Evolutionary conservation across 2,888 invertebrate genomes (phyloP), one percentile per base, ranked within the genome.

Genomic region (Bellardia pandia): DNA sequence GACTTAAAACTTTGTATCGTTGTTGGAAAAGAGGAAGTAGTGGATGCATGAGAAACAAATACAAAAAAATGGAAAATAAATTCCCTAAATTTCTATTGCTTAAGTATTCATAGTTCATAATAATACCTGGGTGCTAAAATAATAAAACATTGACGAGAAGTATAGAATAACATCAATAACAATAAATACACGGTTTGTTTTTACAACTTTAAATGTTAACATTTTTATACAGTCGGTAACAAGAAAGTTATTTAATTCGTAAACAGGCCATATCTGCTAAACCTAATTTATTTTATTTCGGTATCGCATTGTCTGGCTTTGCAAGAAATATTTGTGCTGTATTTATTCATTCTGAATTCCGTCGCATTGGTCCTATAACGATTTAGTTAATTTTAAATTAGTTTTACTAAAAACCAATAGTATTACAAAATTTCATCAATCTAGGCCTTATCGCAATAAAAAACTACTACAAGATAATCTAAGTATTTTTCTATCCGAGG

Each of bases 91-190:
- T 76, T 85, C 51, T 62, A 37, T 79, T 85, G 62, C 23, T 85
- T 75, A 75, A 69, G 75, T 75, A 85, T 53, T 62, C 75, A 62
- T 69, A 64, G 69, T 75, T 79, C 37, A 53, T 75, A 69, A 62
- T 85, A 69, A 62, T 53, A 75, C 68, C 79, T 58, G 72, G 42
- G 60, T 81, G 81, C 71, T 77, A 77, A 83, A 77, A 76, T 76
- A 77, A 77, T 76, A 83, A 83, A 23, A 68, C 45, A 42, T 68
- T 51, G 9, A 64, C 60, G 13, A 2, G 45, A 33, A 48, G 48
- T 6, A 66, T 16, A 16, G 42, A 37, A 37, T 5, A 62, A 62
- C 62, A 62, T 40, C 37, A 62, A 37, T 62, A 33, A 37, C 40
- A 33, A 6, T 37, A 37, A 40, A 56, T 51, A 51, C n/a, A 51